Evolutionary conservation across 2,888 invertebrate genomes (phyloP), one percentile per base, ranked within the genome.

Genomic region (Cephus nigrinus): DNA sequence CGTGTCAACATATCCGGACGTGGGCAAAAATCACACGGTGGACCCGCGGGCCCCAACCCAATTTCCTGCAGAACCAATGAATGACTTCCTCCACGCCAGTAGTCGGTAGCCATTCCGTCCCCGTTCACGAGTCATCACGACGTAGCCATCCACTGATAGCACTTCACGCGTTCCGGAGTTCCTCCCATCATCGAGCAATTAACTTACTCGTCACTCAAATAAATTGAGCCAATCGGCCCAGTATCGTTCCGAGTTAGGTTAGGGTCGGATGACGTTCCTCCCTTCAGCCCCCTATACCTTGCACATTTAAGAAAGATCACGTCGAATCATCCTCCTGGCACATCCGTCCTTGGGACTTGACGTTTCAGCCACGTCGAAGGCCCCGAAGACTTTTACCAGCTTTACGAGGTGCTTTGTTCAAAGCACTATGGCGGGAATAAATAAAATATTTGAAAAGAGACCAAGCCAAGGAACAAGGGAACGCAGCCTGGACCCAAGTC

Each of bases 191-290:
- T 77, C 55, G 73, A 74, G 34, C 68, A 77, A 74, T 77, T 77
- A 74, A 77, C 74, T 55, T 55, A 55, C 9, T 73, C 34, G 73
- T 77, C 76, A 76, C 76, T 76, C 35, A 74, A 76, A 76, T 76
- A 76, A 76, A 76, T 76, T 76, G 74, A 76, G 33, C 68, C 76
- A 68, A 73, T 74, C 73, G 74, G 68, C 32, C 55, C 34, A 75
- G 74, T 55, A 23, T 55, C 55, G 55, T 9, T 23, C 23, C 23
- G 55, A 55, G 55, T 55, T 55, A 55, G 55, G 55, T 55, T 55
- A 55, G 55, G 55, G 55, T 55, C 23, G 15, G 55, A 55, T 9
- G 55, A 23, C 2, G 23, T 23, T 4, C 0, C 15, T 1, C 55
- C 23, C 23, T 31, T 31, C 31, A 31, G 1, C 15, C 23, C 5